phyloP scores from a whole-genome alignment of 1,140 invertebrate species.

The Lutraria rhynchaena region DNA sequence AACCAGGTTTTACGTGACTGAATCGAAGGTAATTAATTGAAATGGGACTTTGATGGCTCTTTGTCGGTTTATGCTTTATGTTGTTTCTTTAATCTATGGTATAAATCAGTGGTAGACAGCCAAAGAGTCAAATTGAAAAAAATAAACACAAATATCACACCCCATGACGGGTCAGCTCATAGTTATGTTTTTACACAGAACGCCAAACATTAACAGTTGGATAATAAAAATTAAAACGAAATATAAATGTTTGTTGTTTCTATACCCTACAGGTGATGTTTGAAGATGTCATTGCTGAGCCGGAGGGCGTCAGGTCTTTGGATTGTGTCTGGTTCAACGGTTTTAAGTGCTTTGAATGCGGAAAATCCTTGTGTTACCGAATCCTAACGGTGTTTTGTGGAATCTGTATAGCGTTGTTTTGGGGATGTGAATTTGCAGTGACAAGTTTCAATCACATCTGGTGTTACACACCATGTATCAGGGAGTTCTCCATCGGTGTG shows the following conservation, averaged over 20 bases:
- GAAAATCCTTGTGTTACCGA: constrained; percentile 88
- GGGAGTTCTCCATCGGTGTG: constrained; percentile 84
- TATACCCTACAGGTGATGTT: constrained; percentile 79
- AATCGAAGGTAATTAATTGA: no score
- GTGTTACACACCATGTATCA: constrained; percentile 78
- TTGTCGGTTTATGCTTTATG: no score
- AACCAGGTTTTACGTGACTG: no score
- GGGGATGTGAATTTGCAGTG: constrained; percentile 89
- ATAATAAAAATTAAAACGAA: no score
- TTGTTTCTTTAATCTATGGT: no score
- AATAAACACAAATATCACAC: no score
- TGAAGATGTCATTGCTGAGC: constrained; percentile 90
- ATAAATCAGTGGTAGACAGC: no score
- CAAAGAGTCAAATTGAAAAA: no score
- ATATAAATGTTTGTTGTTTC: neutral
- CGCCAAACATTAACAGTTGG: no score
- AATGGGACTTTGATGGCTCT: no score
- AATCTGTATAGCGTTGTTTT: constrained; percentile 86
- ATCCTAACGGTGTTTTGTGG: constrained; percentile 87
- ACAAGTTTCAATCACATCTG: constrained; percentile 85
- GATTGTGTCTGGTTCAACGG: constrained; percentile 90
- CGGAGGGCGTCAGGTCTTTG: constrained; percentile 87
- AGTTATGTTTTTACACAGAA: neutral
- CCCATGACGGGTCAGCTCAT: neutral
- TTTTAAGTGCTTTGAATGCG: constrained; percentile 86